A percentile compares a stretch with the other conserved stretches of the same genome.
Evolutionary conservation across 2,888 invertebrate species (phyloP).

Genomic region (Acanthosepion esculentum): DNA sequence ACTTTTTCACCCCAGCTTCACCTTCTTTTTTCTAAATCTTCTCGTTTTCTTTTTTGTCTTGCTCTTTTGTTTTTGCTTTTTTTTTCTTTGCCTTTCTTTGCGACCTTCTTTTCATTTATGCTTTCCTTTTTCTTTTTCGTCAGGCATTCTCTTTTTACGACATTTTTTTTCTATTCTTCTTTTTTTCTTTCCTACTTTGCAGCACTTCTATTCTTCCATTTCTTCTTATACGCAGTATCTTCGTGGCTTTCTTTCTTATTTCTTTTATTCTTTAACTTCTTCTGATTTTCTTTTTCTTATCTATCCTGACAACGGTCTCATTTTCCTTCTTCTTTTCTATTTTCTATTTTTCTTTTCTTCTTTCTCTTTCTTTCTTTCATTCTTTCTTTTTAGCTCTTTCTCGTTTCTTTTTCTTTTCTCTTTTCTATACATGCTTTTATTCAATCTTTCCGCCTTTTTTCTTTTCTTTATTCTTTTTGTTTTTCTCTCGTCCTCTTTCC

Average conservation of each 20-base stretch:
- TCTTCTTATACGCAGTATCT: neutral
- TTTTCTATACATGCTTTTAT: neutral
- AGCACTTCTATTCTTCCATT: neutral
- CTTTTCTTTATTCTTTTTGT: neutral
- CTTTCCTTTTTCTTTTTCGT: neutral
- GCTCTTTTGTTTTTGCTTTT: too few relatives aligned
- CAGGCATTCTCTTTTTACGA: too few relatives aligned
- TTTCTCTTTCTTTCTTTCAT: neutral
- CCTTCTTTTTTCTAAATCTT: too few relatives aligned
- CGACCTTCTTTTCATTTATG: too few relatives aligned
- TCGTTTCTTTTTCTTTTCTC: neutral
- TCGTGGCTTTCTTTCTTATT: neutral
- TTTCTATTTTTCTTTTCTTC: neutral
- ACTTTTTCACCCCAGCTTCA: too few relatives aligned
- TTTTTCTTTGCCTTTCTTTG: too few relatives aligned
- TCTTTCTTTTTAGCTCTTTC: neutral
- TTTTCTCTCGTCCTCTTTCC: neutral
- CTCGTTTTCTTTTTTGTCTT: too few relatives aligned
- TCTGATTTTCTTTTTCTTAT: too few relatives aligned
- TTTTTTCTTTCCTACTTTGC: neutral
- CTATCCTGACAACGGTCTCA: too few relatives aligned
- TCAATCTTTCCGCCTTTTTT: too few relatives aligned
- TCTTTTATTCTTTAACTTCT: neutral
- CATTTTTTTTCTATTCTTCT: neutral
- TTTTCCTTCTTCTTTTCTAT: neutral